Evolutionary conservation across 1,140 invertebrate genomes (phyloP), one percentile per base, ranked within the genome.

Genomic region (Heterodera schachtii): DNA sequence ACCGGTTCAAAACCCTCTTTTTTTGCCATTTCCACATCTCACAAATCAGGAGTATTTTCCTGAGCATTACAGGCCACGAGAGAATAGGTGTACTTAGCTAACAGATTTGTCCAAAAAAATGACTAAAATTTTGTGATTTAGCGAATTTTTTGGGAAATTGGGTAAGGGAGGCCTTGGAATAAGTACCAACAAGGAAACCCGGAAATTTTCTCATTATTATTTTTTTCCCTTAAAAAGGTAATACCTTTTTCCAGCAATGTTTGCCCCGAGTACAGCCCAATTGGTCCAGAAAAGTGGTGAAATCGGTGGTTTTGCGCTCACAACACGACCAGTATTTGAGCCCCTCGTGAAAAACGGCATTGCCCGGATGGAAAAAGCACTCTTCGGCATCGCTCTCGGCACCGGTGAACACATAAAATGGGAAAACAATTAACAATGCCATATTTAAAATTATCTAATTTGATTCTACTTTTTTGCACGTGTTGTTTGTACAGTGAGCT

Each of bases 311-410:
- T 87, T 94, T 94, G 86, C 94, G 95, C 84, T 94, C 93, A 88
- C 97, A 99, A 89, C 97, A 99, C 0, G 95, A 94, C 97, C 97
- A 99, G 90, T 93, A 99, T 91, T 99, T 99, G 90, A 98, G 92
- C 0, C 92, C 97, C 92, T 99, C 97, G 89, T 99, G 97, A 90
- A 99, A 99, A 69, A 99, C 93, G 3, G 97, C 95, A 21, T 92
- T 91, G 0, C 97, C 97, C 41, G 95, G 93, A 92, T 99, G 97
- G 92, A 94, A 92, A 66, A 92, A 1, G n/a, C 41, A 69, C 41
- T 16, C 16, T 69, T 69, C 49, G 49, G 11, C 6, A 52, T 52
- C 49, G 49, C 49, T 52, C 11, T 52, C 49, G 11, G 11, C 0
- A 8, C 6, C 49, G 49, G 92, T 91, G 88, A 95, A 97, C 0